phyloP scores from a whole-genome alignment of 2,113 vertebrate species.

The Burhinus oedicnemus region DNA sequence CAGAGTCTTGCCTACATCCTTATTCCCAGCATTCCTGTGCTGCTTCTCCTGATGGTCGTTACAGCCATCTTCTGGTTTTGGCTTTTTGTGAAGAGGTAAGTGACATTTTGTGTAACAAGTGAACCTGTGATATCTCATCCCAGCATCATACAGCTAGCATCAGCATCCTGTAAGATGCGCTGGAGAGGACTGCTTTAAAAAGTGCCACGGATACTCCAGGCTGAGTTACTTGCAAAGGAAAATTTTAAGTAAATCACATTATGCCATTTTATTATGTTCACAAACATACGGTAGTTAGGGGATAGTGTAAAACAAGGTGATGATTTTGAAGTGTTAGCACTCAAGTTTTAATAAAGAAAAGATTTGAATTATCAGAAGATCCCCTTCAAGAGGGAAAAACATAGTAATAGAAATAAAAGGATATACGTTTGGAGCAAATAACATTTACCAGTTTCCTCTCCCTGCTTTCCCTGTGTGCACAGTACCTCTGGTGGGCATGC shows the following conservation, averaged over 20 bases:
- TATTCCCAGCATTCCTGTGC: constrained; percentile 79
- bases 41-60: constrained; percentile 80
- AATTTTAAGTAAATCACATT: neutral
- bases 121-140: neutral
- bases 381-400: neutral
- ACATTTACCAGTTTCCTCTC: accelerated
- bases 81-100: constrained; percentile 82
- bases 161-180: neutral
- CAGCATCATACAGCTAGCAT: neutral
- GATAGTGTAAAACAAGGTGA: neutral
- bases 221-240: neutral
- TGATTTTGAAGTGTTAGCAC: neutral
- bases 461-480: neutral
- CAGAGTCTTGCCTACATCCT: constrained; percentile 84
- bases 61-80: constrained; percentile 82
- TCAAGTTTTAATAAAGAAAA: neutral
- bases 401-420: neutral
- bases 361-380: neutral
- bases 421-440: neutral
- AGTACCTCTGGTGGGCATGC: neutral
- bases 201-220: neutral
- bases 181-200: neutral
- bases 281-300: neutral
- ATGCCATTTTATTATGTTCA: neutral
- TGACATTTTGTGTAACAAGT: neutral